phyloP scores from a whole-genome alignment of 2,797 vertebrate genomes.

The Enteromius paludinosus region DNA sequence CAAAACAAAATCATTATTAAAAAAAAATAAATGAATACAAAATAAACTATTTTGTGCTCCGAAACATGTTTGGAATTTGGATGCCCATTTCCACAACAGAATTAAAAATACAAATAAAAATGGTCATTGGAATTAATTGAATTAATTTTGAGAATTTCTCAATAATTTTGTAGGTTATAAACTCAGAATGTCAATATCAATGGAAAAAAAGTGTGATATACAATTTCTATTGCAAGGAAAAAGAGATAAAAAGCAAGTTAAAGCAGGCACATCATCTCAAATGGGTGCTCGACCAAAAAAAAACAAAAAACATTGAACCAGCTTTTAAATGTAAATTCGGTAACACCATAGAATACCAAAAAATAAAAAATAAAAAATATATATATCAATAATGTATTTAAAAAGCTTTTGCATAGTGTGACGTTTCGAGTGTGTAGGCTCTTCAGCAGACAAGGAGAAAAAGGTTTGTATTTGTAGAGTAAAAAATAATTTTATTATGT shows the following conservation, averaged over 20 bases:
- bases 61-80: not conserved
- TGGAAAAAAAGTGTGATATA: too few species aligned
- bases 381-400: too few species aligned
- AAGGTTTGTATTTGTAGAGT: not conserved
- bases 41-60: not conserved
- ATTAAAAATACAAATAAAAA: not conserved
- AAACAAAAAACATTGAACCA: too few species aligned
- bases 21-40: not conserved
- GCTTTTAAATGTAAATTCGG: too few species aligned
- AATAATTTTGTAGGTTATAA: not conserved
- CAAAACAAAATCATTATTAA: not conserved
- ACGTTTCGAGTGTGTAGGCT: too few species aligned
- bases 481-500: too few species aligned
- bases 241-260: not conserved
- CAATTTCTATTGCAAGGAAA: not conserved
- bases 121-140: not conserved
- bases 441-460: too few species aligned
- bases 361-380: too few species aligned
- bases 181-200: not conserved
- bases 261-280: too few species aligned
- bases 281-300: too few species aligned
- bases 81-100: not conserved
- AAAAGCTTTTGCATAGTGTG: too few species aligned
- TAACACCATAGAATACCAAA: too few species aligned
- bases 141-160: not conserved